Evolutionary conservation across 2,797 vertebrate species (phyloP).

Genomic region (Prunella strophiata): DNA sequence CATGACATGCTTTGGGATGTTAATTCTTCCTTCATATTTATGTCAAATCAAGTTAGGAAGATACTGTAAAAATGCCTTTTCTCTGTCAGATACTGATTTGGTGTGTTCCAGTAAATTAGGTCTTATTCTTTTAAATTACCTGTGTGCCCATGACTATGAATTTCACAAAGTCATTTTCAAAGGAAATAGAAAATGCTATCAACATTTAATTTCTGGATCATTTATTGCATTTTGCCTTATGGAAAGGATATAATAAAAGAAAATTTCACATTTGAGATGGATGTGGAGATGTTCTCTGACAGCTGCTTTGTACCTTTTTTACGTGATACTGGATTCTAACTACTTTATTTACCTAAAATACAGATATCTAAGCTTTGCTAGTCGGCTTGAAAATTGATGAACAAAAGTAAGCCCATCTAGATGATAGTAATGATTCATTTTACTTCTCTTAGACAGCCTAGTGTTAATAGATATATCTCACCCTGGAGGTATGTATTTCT

Average conservation of each 20-base stretch:
- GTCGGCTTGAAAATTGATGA: neutral
- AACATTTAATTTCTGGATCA: constrained; percentile 14
- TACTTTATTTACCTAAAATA: neutral
- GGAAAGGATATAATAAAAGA: neutral
- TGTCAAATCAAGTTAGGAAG: neutral
- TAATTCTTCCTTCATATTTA: constrained; percentile 27
- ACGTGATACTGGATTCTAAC: neutral
- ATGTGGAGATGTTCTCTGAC: neutral
- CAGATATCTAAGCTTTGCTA: neutral
- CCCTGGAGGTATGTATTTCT: neutral
- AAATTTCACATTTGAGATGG: neutral
- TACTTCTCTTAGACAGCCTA: neutral
- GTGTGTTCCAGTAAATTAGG: constrained; percentile 7
- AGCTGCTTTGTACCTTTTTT: neutral
- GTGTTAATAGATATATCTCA: neutral
- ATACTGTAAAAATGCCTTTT: neutral
- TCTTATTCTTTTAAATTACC: constrained; percentile 10
- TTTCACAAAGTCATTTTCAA: constrained; percentile 15
- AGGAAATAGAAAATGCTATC: constrained; percentile 19
- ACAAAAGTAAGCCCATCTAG: neutral
- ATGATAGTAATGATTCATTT: neutral
- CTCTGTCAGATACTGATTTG: constrained; percentile 8
- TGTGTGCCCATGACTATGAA: neutral
- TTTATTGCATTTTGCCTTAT: neutral
- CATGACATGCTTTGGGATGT: neutral